Evolutionary conservation across 1,140 invertebrate genomes (phyloP).

Genomic region (Megalopta genalis): DNA sequence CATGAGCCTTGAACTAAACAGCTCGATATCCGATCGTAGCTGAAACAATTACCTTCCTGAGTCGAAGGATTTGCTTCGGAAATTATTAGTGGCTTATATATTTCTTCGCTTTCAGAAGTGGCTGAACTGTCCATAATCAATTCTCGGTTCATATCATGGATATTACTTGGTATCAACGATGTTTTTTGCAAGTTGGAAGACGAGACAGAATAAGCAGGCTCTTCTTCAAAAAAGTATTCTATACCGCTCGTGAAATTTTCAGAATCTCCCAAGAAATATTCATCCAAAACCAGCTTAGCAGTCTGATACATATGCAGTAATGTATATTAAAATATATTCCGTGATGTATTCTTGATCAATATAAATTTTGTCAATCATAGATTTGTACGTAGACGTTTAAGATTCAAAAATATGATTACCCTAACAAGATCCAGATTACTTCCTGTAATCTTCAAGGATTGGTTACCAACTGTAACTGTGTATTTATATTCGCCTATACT

Average conservation of each 20-base stretch:
- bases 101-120: constrained; percentile 74
- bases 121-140: constrained; percentile 72
- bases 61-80: constrained; percentile 39
- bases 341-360: not conserved
- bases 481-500: constrained; percentile 92
- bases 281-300: constrained; percentile 91
- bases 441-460: constrained; percentile 91
- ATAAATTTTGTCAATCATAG: not conserved
- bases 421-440: constrained; percentile 90
- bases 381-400: not conserved
- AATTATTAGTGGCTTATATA: constrained; percentile 62
- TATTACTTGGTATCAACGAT: constrained; percentile 60
- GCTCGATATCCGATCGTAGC: not conserved
- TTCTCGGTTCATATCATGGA: constrained; percentile 60
- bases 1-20: not conserved
- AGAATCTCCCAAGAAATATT: constrained; percentile 86
- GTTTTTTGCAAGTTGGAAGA: constrained; percentile 62
- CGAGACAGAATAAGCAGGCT: constrained; percentile 58
- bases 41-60: constrained; percentile 51
- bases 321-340: constrained; percentile 18
- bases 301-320: constrained; percentile 81
- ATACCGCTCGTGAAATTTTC: constrained; percentile 78
- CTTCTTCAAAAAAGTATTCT: constrained; percentile 81
- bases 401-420: constrained; percentile 80
- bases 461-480: constrained; percentile 89